Conservation (phyloP, 2,797 vertebrate species). For the Columba guinea region DNA sequence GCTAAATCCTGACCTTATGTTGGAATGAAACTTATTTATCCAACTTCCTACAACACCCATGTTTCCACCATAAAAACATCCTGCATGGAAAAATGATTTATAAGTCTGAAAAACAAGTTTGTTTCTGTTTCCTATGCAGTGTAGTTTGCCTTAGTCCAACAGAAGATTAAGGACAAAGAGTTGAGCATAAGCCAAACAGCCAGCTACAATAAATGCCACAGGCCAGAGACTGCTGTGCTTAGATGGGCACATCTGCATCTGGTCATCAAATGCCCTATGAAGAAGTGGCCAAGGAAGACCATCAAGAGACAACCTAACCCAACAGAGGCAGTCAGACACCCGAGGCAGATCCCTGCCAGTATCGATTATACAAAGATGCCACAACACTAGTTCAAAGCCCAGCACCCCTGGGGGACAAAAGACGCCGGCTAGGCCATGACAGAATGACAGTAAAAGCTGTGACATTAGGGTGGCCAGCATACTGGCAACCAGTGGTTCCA, state of each 20-base stretch:
- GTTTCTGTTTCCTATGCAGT: background rate
- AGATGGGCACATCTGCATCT: background rate
- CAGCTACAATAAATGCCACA: background rate
- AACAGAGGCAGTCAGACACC: background rate
- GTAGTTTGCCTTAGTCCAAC: background rate
- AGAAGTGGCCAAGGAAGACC: background rate
- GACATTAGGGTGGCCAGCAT: background rate
- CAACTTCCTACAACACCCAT: background rate
- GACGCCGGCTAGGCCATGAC: background rate
- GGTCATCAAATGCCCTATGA: background rate
- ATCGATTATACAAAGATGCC: accelerated
- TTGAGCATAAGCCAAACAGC: background rate
- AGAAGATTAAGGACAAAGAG: background rate
- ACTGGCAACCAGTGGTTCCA: background rate
- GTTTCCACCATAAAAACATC: background rate
- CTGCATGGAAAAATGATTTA: background rate
- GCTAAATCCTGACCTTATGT: background rate
- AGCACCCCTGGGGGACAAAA: background rate
- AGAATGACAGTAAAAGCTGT: background rate
- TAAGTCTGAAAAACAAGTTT: background rate
- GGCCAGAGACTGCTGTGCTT: background rate
- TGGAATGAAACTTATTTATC: background rate
- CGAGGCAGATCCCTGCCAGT: background rate
- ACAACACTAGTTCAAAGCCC: background rate
- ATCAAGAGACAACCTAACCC: background rate